phyloP scores from a whole-genome alignment of 2,888 invertebrate genomes.

The Noctuana brunneofusca region DNA sequence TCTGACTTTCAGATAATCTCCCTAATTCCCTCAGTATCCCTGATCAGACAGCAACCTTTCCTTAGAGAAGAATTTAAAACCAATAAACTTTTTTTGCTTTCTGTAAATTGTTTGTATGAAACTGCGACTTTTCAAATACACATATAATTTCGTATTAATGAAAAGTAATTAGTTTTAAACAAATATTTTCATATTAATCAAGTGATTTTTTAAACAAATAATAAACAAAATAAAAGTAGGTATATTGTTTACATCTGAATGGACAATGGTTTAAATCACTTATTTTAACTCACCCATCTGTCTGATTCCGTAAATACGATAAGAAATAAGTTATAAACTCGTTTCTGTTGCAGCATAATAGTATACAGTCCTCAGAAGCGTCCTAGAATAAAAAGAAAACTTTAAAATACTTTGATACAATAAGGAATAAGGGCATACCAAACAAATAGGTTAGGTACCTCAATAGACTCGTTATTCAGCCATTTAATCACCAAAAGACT shows the following conservation, averaged over 20 bases:
- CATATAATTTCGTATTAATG: neutral
- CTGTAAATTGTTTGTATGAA: neutral
- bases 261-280: neutral
- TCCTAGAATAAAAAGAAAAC: slow-evolving; percentile 55
- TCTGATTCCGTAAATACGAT: slow-evolving; percentile 80
- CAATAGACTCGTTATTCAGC: slow-evolving; percentile 66
- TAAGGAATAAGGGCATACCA: slow-evolving; percentile 12
- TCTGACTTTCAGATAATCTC: too few species aligned
- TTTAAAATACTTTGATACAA: neutral
- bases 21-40: too few species aligned
- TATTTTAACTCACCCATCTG: slow-evolving; percentile 67
- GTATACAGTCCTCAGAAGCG: slow-evolving; percentile 62
- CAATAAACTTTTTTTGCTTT: too few species aligned
- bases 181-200: neutral
- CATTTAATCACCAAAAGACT: slow-evolving; percentile 66
- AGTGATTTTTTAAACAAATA: neutral
- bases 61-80: too few species aligned
- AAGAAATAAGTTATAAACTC: slow-evolving; percentile 84
- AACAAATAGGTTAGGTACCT: slow-evolving; percentile 67
- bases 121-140: neutral
- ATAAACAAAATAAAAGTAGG: neutral
- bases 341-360: slow-evolving; percentile 64
- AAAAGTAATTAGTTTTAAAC: neutral
- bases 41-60: too few species aligned
- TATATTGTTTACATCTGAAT: slow-evolving; percentile 25